Conservation (phyloP, 1,140 invertebrate genomes). For the Caenorhabditis remanei region DNA sequence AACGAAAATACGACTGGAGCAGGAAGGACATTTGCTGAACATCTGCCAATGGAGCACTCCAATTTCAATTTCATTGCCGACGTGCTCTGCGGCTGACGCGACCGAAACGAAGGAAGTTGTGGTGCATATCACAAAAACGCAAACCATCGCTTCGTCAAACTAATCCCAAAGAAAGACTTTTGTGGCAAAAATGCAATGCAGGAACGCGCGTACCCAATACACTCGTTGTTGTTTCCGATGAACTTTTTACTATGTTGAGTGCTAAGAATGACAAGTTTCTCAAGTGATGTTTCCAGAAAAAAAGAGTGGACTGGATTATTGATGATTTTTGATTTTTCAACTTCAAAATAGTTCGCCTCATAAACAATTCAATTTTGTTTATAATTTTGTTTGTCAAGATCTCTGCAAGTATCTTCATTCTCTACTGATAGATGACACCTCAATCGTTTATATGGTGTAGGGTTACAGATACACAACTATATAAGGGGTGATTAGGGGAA, state of each 20-base stretch:
- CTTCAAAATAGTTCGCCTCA: neutral
- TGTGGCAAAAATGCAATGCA: neutral
- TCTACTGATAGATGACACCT: neutral
- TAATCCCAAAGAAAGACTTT: conserved; percentile 52
- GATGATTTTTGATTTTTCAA: neutral
- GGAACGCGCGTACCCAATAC: conserved; percentile 44
- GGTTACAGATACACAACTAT: neutral
- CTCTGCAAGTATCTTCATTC: too few species aligned
- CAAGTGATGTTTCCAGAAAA: neutral
- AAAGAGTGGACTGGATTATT: neutral
- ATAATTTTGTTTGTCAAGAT: too few species aligned
- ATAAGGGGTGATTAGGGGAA: conserved; percentile 1
- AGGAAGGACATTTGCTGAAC: conserved; percentile 52
- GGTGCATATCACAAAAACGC: conserved; percentile 19
- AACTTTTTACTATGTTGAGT: conserved; percentile 32
- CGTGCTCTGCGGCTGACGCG: neutral
- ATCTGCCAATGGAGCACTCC: conserved; percentile 40
- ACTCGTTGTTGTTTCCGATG: conserved; percentile 1
- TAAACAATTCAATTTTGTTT: too few species aligned
- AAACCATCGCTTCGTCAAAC: conserved; percentile 46
- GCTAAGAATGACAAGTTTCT: conserved; percentile 8
- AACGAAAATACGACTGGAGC: conserved; percentile 44
- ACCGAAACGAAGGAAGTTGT: conserved; percentile 37
- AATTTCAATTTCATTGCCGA: conserved; percentile 52
- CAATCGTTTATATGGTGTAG: conserved; percentile 11